Base-by-base conservation (phyloP, 1,140 invertebrate genomes). In the Carposina sasakii region DNA sequence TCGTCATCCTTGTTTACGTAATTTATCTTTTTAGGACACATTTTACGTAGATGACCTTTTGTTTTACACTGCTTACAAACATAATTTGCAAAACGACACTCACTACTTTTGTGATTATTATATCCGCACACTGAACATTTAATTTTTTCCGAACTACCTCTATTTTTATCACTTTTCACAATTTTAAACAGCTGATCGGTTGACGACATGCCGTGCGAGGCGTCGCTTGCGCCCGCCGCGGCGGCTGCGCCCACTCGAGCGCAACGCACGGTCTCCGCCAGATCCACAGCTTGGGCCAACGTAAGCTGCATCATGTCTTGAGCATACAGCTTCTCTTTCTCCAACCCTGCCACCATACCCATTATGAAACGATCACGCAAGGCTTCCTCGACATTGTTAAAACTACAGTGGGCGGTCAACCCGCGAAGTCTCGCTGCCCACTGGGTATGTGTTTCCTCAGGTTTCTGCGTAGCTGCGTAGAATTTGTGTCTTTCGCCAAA, bases 131-230 rank as follows among this genome's bases (percentile, higher is more conserved):
- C 19, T 3, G 15, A 6, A 19, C 34, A 37, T n/a, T 37, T 37
- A 5, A 37, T 19, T 37, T 37, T 37, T n/a, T n/a, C n/a, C n/a
- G n/a, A 28, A 28, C 12, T n/a, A 37, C 13, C 34, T n/a, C n/a
- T n/a, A 17, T n/a, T 17, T 37, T 37, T 37, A n/a, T 37, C 10
- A 3, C 4, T 19, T 3, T 19, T 37, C 17, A 4, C 15, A 20
- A 37, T 37, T 19, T 37, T 37, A 19, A 19, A 37, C 34, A 37
- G 3, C n/a, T 37, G n/a, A n/a, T n/a, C n/a, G n/a, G n/a, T n/a
- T 15, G 13, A 4, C 13, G 4, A 8, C n/a, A 19, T 5, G 17
- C 34, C 20, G 15, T 8, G 16, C 15, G 16, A 10, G 5, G 34
- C 16, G 4, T 2, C 10, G 16, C 6, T 12, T 5, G 6, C 12